Evolutionary conservation across 2,888 invertebrate species (phyloP), one percentile per base, ranked within the genome.

Genomic region (Sipha maydis): DNA sequence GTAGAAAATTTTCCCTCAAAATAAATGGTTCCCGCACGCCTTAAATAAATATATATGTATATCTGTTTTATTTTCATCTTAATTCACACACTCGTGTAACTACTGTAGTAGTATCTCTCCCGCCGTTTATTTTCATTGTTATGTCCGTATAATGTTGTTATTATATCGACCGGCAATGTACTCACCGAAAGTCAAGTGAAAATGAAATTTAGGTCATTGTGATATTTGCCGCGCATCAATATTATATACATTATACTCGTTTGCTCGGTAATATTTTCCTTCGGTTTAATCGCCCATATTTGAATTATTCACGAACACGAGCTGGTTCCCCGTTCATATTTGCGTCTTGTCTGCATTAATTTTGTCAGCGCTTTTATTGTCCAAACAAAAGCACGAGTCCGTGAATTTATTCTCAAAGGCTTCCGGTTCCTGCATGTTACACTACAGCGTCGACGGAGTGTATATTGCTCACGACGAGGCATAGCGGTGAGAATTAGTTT

Each of bases 371-470:
- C 2, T 69, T 69, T 83, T 73, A 83, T 73, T 25, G 34, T 38
- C 14, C 71, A 54, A 83, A 83, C 48, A 73, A 73, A 83, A 54
- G 31, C 71, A 54, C 34, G 69, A 25, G 17, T n/a, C 73, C 34
- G 54, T 56, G 34, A 73, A 83, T 83, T 73, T 83, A 73, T 83
- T 73, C 54, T 31, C 31, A 71, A 83, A 83, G 83, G 83, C 31
- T 71, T 83, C 83, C 71, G 48, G 48, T n/a, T 71, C 28, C 71
- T 5, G 17, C 73, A 4, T 34, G 73, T 56, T 73, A 54, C 83
- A n/a, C 2, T 2, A 17, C 8, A 41, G 67, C 61, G 4, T 21
- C 1, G 61, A 25, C 61, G 61, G 61, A 21, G 61, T 14, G 19
- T 11, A 4, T 17, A 80, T 67, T 41, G 41, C 67, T 41, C 25